phyloP scores from a whole-genome alignment of 2,113 vertebrate species.

The Lampris incognitus region DNA sequence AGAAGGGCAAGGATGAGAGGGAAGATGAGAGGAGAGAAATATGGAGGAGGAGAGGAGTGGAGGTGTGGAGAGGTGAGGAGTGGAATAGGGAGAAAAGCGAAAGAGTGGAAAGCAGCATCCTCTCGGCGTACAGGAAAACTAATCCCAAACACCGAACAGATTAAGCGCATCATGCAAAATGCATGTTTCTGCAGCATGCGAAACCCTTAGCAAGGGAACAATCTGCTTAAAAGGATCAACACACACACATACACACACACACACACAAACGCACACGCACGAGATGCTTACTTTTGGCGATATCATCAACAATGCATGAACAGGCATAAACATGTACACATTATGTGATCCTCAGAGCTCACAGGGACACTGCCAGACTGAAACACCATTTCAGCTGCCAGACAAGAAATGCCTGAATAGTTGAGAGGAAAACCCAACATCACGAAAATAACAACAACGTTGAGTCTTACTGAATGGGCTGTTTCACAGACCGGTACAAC shows the following conservation, averaged over 20 bases:
- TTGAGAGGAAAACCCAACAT: too few species aligned
- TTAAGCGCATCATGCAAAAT: conserved; percentile 63
- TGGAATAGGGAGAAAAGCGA: not conserved
- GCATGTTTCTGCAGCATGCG: conserved; percentile 35
- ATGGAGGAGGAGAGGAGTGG: not conserved
- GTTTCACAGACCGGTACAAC: too few species aligned
- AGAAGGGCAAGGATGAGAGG: not conserved
- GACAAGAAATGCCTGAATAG: too few species aligned
- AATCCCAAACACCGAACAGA: conserved; percentile 66
- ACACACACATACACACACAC: conserved; percentile 24
- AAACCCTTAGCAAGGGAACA: conserved; percentile 27
- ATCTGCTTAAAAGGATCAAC: conserved; percentile 47
- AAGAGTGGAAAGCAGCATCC: conserved; percentile 24
- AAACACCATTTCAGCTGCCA: too few species aligned
- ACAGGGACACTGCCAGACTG: not conserved
- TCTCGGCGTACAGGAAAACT: conserved; percentile 38
- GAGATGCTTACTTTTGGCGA: not conserved
- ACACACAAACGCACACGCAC: conserved; percentile 19
- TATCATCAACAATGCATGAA: not conserved
- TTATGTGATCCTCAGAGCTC: not conserved
- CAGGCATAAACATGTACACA: not conserved
- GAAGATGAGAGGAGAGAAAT: not conserved
- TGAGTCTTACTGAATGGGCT: too few species aligned
- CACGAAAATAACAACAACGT: too few species aligned
- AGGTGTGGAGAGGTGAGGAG: not conserved